Evolutionary conservation across 2,888 invertebrate genomes (phyloP).

Genomic region (Geotrupes spiniger): DNA sequence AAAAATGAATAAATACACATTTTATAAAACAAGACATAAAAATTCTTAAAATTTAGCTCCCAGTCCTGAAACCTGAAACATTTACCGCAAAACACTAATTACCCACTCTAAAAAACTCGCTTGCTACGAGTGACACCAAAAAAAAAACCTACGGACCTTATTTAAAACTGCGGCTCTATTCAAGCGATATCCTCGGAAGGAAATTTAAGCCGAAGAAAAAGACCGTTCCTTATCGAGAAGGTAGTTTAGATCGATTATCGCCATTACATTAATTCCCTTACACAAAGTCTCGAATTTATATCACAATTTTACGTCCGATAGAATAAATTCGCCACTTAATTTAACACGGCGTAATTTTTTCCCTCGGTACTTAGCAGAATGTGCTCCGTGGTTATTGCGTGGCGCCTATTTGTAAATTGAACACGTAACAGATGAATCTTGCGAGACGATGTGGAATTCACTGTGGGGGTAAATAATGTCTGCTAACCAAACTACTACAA

Average conservation of each 20-base stretch:
- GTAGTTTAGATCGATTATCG: background rate
- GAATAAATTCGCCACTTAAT: too few species aligned
- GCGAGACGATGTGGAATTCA: slow-evolving; percentile 4
- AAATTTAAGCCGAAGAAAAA: slow-evolving; percentile 1
- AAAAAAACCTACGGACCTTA: slow-evolving; percentile 2
- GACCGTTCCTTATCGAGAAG: background rate
- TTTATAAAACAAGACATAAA: too few species aligned
- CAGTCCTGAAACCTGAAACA: too few species aligned
- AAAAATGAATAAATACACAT: too few species aligned
- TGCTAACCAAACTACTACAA: slow-evolving; percentile 2
- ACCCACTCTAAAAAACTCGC: background rate
- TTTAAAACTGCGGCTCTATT: background rate
- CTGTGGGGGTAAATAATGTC: slow-evolving; percentile 1
- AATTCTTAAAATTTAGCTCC: too few species aligned
- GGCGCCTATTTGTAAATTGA: slow-evolving; percentile 14
- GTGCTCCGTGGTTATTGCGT: too few species aligned
- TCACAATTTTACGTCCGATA: background rate
- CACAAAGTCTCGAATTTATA: background rate
- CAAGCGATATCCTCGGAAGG: background rate
- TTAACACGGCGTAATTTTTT: too few species aligned
- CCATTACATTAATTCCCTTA: background rate
- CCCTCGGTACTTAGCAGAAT: too few species aligned
- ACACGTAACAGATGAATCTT: slow-evolving; percentile 13
- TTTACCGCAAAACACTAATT: too few species aligned
- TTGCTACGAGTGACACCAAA: background rate